Conservation (phyloP, 1,140 invertebrate genomes). For the Macrobrachium nipponense region DNA sequence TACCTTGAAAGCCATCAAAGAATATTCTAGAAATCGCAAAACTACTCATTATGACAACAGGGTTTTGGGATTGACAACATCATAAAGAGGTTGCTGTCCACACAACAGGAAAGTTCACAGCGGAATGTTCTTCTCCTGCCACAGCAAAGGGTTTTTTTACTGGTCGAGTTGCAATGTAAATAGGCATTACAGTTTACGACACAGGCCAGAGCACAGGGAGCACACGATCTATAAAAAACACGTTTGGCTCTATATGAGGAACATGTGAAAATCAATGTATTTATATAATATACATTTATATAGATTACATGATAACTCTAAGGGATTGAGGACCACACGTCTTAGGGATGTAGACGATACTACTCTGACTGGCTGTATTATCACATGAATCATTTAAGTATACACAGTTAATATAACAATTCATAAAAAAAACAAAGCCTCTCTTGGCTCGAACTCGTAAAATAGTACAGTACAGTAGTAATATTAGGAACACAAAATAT, state of each 20-base stretch:
- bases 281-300: slow-evolving; percentile 41
- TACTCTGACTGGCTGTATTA: slow-evolving; percentile 24
- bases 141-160: background rate
- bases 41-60: too few species aligned
- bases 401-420: slow-evolving; percentile 11
- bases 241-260: slow-evolving; percentile 56
- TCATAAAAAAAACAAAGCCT: slow-evolving; percentile 9
- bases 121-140: background rate
- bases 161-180: slow-evolving; percentile 25
- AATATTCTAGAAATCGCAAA: too few species aligned
- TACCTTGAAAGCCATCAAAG: too few species aligned
- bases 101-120: too few species aligned
- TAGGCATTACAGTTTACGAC: slow-evolving; percentile 18
- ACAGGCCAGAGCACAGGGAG: slow-evolving; percentile 59
- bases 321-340: slow-evolving; percentile 35
- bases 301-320: slow-evolving; percentile 36
- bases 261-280: slow-evolving; percentile 58
- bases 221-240: slow-evolving; percentile 28
- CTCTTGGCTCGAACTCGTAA: slow-evolving; percentile 14
- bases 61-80: too few species aligned
- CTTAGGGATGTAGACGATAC: background rate
- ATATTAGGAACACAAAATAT: too few species aligned
- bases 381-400: slow-evolving; percentile 16
- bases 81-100: too few species aligned
- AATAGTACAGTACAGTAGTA: too few species aligned